Conservation (phyloP, 2,888 invertebrate genomes). For the Papilio elwesi region DNA sequence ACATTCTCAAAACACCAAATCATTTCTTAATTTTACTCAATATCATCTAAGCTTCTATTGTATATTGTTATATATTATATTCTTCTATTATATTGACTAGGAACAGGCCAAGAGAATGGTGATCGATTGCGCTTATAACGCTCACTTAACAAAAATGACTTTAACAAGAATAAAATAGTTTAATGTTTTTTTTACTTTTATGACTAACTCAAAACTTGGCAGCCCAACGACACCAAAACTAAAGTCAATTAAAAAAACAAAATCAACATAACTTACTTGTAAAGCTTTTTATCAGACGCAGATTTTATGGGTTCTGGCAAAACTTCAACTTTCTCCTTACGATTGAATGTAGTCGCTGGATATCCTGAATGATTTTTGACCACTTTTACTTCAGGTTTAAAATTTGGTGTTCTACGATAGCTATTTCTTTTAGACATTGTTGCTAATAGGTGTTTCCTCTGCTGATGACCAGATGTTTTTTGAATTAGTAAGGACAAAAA, state of each 20-base stretch:
- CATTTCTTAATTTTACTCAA: too few species aligned
- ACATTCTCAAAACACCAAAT: too few species aligned
- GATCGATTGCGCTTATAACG: too few species aligned
- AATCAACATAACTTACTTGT: conserved; percentile 82
- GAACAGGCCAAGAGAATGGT: too few species aligned
- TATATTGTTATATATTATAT: too few species aligned
- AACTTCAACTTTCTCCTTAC: conserved; percentile 74
- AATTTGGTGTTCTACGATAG: conserved; percentile 70
- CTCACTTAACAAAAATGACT: too few species aligned
- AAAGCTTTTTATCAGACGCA: conserved; percentile 90
- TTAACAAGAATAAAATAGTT: too few species aligned
- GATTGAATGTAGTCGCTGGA: conserved; percentile 54
- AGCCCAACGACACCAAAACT: too few species aligned
- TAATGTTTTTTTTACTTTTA: background rate
- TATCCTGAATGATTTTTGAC: conserved; percentile 57
- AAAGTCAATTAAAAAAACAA: conserved; percentile 31
- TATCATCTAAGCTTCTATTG: too few species aligned
- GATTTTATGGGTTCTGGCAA: conserved; percentile 87
- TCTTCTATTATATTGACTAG: too few species aligned
- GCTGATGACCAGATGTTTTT: conserved; percentile 67
- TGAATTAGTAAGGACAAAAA: conserved; percentile 74
- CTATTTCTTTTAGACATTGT: conserved; percentile 74
- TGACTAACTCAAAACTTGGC: background rate
- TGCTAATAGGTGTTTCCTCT: conserved; percentile 54
- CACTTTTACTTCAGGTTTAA: conserved; percentile 72